Conservation (phyloP, 2,888 invertebrate species). For the Drosophila differens region DNA sequence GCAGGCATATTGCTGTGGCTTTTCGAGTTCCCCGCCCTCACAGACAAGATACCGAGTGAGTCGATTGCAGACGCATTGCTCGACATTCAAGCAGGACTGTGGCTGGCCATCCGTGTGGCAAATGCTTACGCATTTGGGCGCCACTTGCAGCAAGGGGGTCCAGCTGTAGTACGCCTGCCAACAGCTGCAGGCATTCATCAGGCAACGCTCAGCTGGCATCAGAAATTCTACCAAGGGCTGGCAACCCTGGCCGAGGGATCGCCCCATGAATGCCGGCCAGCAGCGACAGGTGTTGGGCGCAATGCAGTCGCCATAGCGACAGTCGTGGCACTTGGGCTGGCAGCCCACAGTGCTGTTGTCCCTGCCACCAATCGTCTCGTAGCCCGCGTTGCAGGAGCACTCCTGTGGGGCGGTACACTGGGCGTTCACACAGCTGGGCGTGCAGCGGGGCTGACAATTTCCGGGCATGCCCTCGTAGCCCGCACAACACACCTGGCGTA, state of each 20-base stretch:
- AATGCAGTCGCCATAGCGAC: conserved; percentile 28
- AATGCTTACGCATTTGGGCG: not conserved
- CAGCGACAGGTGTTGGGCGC: conserved; percentile 24
- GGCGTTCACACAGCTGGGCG: conserved; percentile 17
- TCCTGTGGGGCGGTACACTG: conserved; percentile 21
- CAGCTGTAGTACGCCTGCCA: conserved; percentile 7
- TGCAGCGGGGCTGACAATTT: conserved; percentile 7
- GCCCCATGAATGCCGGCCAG: conserved; percentile 17
- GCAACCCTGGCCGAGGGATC: conserved; percentile 1
- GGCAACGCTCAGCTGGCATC: conserved; percentile 5
- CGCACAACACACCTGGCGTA: conserved; percentile 18
- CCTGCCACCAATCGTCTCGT: not conserved
- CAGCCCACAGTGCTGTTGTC: conserved; percentile 11
- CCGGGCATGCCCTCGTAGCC: conserved; percentile 18
- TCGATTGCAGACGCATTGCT: conserved; percentile 19
- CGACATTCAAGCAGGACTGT: conserved; percentile 6
- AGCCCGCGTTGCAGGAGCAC: conserved; percentile 27
- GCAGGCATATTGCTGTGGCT: conserved; percentile 22
- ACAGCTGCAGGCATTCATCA: not conserved
- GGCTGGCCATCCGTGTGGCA: not conserved
- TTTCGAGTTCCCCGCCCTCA: not conserved
- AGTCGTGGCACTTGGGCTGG: conserved; percentile 27
- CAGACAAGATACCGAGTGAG: conserved; percentile 14
- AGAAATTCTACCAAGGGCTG: conserved; percentile 9
- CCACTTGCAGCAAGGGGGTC: not conserved